These are phyloP conservation scores for Drosophila emarginata DNA, from an alignment of 2,888 invertebrate genomes.

Conservation along the genomic window DNA sequence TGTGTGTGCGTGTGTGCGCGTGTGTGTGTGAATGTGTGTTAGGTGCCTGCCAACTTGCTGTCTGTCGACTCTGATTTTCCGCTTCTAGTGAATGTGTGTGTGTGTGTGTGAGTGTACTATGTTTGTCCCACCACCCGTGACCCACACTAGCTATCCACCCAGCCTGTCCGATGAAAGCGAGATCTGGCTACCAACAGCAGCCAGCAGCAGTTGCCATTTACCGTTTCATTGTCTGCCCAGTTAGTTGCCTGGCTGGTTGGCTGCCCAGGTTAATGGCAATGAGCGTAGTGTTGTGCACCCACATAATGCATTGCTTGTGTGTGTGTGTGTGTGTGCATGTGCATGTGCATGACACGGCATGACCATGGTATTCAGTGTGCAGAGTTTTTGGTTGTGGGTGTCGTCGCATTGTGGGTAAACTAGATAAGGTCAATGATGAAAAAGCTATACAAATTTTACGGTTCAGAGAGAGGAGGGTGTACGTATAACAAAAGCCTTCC, in stretches of 20 bases:
- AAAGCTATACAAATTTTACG: neutral
- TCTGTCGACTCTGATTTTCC: conserved; percentile 10
- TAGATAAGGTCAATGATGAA: conserved; percentile 8
- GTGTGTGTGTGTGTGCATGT: conserved; percentile 1
- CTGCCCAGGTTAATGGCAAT: conserved; percentile 44
- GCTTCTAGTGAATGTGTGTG: neutral
- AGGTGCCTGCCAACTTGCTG: conserved; percentile 3
- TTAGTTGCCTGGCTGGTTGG: conserved; percentile 31
- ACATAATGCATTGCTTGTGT: conserved; percentile 35
- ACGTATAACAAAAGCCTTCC: neutral
- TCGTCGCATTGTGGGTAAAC: conserved; percentile 4
- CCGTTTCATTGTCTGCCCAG: conserved; percentile 41
- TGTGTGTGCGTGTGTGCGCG: neutral
- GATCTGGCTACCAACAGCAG: conserved; percentile 22
- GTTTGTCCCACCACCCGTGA: no score
- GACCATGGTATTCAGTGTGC: conserved; percentile 2
- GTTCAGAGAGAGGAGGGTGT: neutral
- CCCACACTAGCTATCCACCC: no score
- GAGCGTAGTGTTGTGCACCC: conserved; percentile 17
- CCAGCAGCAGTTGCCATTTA: conserved; percentile 35
- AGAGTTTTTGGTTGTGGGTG: conserved; percentile 2
- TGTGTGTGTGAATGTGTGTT: neutral
- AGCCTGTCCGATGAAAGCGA: conserved; percentile 6
- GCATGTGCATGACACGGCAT: neutral
- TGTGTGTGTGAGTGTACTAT: neutral